Conservation (phyloP, 2,113 vertebrate genomes). For the Syngnathus floridae region DNA sequence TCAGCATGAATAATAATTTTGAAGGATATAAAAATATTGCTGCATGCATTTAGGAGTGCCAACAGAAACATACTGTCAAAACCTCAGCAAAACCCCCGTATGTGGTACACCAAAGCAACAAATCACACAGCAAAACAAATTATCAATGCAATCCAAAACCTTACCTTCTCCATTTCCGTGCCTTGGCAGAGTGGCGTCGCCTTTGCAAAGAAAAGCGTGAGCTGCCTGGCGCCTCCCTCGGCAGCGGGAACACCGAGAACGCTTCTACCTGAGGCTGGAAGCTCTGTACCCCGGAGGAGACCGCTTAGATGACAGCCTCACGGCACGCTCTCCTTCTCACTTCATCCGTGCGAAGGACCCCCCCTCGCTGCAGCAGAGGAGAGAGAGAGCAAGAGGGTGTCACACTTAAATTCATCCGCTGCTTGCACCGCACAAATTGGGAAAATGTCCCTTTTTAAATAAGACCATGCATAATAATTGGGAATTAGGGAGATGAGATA, state of each 20-base stretch:
- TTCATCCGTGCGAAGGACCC: constrained; percentile 62
- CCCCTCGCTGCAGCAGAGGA: constrained; percentile 46
- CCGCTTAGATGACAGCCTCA: constrained; percentile 62
- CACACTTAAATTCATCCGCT: constrained; percentile 49
- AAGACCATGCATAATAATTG: constrained; percentile 75
- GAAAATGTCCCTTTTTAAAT: constrained; percentile 69
- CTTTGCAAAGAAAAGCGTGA: constrained; percentile 37
- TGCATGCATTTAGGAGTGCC: neutral
- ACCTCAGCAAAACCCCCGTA: neutral
- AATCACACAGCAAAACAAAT: constrained; percentile 6
- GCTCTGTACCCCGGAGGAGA: constrained; percentile 54
- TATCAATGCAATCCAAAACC: constrained; percentile 13
- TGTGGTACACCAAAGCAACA: constrained; percentile 11
- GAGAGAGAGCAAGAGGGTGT: constrained; percentile 24
- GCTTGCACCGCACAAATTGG: constrained; percentile 34
- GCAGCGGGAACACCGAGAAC: constrained; percentile 46
- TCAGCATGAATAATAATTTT: neutral
- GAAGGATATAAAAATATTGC: neutral
- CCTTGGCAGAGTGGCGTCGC: constrained; percentile 30
- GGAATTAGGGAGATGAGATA: constrained; percentile 73
- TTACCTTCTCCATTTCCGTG: constrained; percentile 74
- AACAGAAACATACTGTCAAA: neutral
- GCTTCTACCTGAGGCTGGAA: constrained; percentile 70
- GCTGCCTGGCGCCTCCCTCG: constrained; percentile 36
- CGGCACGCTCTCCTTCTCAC: constrained; percentile 54